Evolutionary conservation across 2,888 invertebrate species (phyloP), one percentile per base, ranked within the genome.

Genomic region (Cryptocephalus moraei): DNA sequence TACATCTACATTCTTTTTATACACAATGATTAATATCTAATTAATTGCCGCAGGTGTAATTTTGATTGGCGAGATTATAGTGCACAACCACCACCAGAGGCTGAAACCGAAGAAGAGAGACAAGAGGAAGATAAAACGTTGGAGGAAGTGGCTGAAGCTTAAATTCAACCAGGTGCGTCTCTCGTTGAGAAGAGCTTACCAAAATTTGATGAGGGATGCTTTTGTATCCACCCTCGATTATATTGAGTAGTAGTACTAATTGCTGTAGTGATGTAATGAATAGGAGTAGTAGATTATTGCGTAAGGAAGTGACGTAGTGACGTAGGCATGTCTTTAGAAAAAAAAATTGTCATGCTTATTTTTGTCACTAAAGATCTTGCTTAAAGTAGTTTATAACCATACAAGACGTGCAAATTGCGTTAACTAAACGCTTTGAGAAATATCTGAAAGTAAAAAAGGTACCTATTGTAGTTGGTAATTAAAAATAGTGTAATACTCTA

Each of bases 191-290:
- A 50, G 56, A 46, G 36, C 49, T 22, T 62, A 61, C 43, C 50
- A 57, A 45, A 54, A 60, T 51, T 45, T 59, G 4, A 62, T 62
- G 61, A 60, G 62, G 31, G 63, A 65, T 32, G 63, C 62, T n/a
- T 59, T 59, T 49, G 56, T 62, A 9, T 54, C 58, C 8, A 64
- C 63, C 31, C 49, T 65, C 14, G 65, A 64, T 48, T 65, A 65
- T 51, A 43, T 62, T 12, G 64, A 65, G 49, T 65, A 57, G 47
- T 34, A 32, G 39, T 40, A 41, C 6, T n/a, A 6, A 8, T 40
- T 31, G 13, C 33, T n/a, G n/a, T 9, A 40, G 32, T 3, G 22
- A 9, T 3, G 33, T 9, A 43, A 9, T 10, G 12, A 43, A 32
- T 11, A 13, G 12, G 8, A 43, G n/a, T 11, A 10, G 2, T 22